phyloP scores from a whole-genome alignment of 2,888 invertebrate species.

The Pseudococcus longispinus region DNA sequence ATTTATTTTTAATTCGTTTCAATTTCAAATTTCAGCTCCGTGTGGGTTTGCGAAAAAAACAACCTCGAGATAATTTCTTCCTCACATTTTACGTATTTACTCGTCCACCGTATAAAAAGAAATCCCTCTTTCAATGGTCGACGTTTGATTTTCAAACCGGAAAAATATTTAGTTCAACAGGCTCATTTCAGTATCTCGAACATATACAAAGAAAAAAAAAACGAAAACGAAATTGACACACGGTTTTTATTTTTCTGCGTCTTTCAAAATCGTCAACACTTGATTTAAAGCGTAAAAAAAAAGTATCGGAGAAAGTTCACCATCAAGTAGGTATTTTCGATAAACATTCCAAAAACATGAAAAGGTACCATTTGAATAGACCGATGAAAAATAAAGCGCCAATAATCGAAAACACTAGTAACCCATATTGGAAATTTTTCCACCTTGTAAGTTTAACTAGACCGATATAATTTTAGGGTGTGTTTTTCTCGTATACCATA shows the following conservation, averaged over 20 bases:
- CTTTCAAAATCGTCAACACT: neutral
- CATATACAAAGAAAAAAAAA: too few species aligned
- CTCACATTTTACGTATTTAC: too few species aligned
- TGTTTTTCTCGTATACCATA: neutral
- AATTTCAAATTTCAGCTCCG: neutral
- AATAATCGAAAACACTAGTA: neutral
- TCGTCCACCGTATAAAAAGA: too few species aligned
- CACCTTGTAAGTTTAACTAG: neutral
- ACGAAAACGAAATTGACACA: neutral
- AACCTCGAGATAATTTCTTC: too few species aligned
- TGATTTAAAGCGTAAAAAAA: neutral
- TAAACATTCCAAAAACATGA: neutral
- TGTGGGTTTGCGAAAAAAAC: neutral
- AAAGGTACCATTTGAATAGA: neutral
- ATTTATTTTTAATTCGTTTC: slow-evolving; percentile 20
- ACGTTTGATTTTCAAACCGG: neutral
- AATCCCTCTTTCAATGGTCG: neutral
- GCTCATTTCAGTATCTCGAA: neutral
- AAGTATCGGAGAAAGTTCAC: neutral
- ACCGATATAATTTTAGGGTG: neutral
- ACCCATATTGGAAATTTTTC: neutral
- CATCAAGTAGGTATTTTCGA: too few species aligned
- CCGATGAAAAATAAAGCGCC: slow-evolving; percentile 17
- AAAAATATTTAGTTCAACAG: neutral
- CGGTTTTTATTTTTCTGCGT: neutral